phyloP scores from a whole-genome alignment of 1,140 invertebrate genomes.

The Schlechtendalia chinensis region DNA sequence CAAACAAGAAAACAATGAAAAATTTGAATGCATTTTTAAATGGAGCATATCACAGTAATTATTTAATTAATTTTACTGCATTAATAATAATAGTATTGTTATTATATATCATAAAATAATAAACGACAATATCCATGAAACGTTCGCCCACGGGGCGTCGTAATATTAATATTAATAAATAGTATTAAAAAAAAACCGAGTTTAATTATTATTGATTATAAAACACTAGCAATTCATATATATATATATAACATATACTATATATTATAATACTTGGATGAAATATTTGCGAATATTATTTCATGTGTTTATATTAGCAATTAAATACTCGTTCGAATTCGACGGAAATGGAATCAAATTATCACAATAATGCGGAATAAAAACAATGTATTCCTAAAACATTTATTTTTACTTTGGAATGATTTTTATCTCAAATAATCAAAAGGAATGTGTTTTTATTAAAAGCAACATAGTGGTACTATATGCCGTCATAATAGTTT shows the following conservation, averaged over 20 bases:
- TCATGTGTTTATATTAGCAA: background rate
- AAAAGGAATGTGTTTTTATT: slow-evolving; percentile 24
- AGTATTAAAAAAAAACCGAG: background rate
- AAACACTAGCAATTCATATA: slow-evolving; percentile 21
- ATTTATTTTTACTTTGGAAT: slow-evolving; percentile 15
- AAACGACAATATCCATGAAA: background rate
- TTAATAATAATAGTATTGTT: slow-evolving; percentile 7
- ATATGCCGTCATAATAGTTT: too few relatives aligned
- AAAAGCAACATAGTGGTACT: too few relatives aligned
- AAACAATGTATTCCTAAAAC: background rate
- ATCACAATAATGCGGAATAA: slow-evolving; percentile 18
- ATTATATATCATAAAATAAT: slow-evolving; percentile 9
- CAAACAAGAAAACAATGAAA: background rate
- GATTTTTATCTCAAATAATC: background rate
- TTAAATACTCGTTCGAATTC: slow-evolving; percentile 6
- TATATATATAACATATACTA: background rate
- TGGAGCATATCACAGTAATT: slow-evolving; percentile 27
- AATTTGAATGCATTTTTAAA: background rate
- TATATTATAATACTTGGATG: background rate
- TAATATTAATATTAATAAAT: too few relatives aligned
- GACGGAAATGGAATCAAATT: slow-evolving; percentile 20
- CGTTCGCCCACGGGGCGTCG: background rate
- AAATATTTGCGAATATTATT: background rate
- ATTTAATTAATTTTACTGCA: slow-evolving; percentile 14
- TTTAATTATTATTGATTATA: slow-evolving; percentile 6